Evolutionary conservation across 2,888 invertebrate genomes (phyloP), one percentile per base, ranked within the genome.

Genomic region (Tetragnatha montana): DNA sequence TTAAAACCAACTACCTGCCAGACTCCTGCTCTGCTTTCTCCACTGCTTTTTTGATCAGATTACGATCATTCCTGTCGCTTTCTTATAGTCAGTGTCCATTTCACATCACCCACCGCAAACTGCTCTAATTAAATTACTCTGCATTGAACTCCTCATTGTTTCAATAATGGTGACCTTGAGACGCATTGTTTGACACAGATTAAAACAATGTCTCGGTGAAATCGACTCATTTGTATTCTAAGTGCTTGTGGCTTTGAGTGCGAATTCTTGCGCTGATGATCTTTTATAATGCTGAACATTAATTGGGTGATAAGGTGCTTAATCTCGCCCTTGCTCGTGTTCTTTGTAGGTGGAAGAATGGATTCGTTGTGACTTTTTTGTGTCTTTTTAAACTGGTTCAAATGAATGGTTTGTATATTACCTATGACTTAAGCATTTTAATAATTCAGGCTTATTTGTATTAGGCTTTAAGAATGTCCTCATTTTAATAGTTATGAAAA

Each of bases 1-100:
- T 86, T 80, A 80, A 85, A 86, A 60, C 80, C 70, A 86, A 80
- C 80, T 71, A 85, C 70, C 71, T 74, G 82, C 73, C 73, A 60
- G 60, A 60, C 60, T 12, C 17, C 17, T 60, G 60, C 17, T 60
- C 17, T 60, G 14, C 60, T 60, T 60, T 60, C 60, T 60, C 17
- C 60, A 60, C 60, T 17, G 60, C 60, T 60, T 17, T 4, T 60
- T 60, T 60, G 6, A 35, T 60, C 60, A 17, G 60, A 60, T 60
- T 60, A 60, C 17, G 17, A 60, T 60, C 12, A 60, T 60, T 60
- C 60, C 14, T 60, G 17, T 60, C 60, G 17, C 17, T 60, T 60
- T 60, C 60, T 60, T 60, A 14, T 60, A 6, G 60, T 8, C 8
- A 4, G 17, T 60, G 14, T 12, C 12, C 10, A 17, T 60, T 60